Evolutionary conservation across 2,113 vertebrate species (phyloP), one percentile per base, ranked within the genome.

Genomic region (Paracanthobrama guichenoti): DNA sequence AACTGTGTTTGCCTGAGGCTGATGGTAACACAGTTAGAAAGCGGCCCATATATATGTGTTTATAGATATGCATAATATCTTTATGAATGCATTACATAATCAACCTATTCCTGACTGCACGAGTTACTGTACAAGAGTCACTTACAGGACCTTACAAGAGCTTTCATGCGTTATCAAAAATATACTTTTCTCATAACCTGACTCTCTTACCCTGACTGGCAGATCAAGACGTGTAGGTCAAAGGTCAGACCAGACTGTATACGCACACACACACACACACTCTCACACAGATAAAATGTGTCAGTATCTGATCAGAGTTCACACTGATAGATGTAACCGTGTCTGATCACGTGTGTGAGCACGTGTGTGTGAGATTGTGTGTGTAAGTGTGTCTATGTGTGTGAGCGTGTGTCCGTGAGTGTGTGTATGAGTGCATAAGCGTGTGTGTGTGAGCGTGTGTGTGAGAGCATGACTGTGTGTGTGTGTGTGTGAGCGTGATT

Each of bases 151-250:
- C 66, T 39, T 20, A 3, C 64, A 35, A 28, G 35, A 20, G 1
- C 67, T 31, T 53, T 2, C 18, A 42, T 14, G 12, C 28, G 26
- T 31, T 31, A 9, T 6, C 5, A 13, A 28, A 62, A 62, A 64
- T 28, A 6, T 4, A 35, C 35, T 4, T 39, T 35, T 39, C 64
- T 67, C 31, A 4, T 22, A 39, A 20, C 16, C 31, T 39, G 31
- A 69, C 66, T 64, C 73, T 64, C 44, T 89, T 57, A n/a, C 87
- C 62, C 79, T 87, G 79, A 89, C 16, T 87, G 86, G 46, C 44
- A 85, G 84, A 91, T 89, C 86, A 91, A 86, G 85, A 44, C 20
- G 18, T 73, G 12, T 76, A 62, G 0, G 67, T 18, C 20, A 77
- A 76, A 48, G 69, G 55, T 74, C 39, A 44, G 26, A 62, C 12